Conservation (phyloP, 2,888 invertebrate species). For the Amaurobius ferox region DNA sequence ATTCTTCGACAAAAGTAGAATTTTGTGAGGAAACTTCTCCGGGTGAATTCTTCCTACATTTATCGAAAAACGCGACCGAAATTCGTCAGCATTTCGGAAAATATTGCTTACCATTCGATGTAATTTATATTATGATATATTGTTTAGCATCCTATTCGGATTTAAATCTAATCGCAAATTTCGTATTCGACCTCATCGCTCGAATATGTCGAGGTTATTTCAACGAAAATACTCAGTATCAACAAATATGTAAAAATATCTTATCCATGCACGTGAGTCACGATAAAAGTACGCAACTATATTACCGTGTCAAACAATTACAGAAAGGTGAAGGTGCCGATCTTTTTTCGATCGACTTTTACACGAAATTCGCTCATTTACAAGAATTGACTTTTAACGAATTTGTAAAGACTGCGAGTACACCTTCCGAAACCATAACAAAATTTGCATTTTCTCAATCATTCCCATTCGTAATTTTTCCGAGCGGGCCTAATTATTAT, state of each 20-base stretch:
- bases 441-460: conserved; percentile 28
- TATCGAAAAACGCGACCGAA: conserved; percentile 19
- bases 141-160: conserved; percentile 4
- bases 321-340: conserved; percentile 1
- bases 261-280: background rate
- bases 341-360: conserved; percentile 18
- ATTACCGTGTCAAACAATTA: background rate
- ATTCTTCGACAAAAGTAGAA: background rate
- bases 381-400: conserved; percentile 1
- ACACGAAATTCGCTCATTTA: conserved; percentile 21
- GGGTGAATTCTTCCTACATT: background rate
- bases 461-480: conserved; percentile 31
- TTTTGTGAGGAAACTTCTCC: background rate
- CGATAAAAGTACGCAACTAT: conserved; percentile 23
- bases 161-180: conserved; percentile 18
- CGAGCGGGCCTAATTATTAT: conserved; percentile 20
- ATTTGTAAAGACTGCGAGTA: background rate
- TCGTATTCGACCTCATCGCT: conserved; percentile 23
- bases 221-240: conserved; percentile 7
- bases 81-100: conserved; percentile 20
- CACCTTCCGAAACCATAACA: conserved; percentile 9
- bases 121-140: conserved; percentile 42
- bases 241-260: background rate
- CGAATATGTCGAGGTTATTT: conserved; percentile 28
- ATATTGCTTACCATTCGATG: conserved; percentile 27